These are phyloP conservation scores for Lithophane socia DNA, from an alignment of 2,888 invertebrate genomes.

Conservation along the genomic window DNA sequence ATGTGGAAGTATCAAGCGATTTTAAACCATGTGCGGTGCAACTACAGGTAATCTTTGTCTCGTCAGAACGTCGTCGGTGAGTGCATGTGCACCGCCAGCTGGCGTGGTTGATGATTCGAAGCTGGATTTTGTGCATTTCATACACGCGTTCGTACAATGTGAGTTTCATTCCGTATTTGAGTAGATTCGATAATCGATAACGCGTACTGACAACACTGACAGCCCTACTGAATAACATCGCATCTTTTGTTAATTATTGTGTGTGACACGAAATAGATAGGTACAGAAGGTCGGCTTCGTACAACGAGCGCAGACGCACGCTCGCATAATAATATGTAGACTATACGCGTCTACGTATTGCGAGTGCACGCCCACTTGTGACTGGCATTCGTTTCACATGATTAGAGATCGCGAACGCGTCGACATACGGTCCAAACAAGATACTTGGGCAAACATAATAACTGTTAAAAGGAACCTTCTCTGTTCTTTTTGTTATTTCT, in stretches of 20 bases:
- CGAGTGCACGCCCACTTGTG: not conserved
- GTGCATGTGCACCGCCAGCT: constrained; percentile 59
- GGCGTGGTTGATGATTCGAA: constrained; percentile 54
- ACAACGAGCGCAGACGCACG: not conserved
- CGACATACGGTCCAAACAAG: not conserved
- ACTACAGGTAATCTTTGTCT: constrained; percentile 53
- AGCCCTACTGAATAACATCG: constrained; percentile 43
- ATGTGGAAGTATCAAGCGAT: constrained; percentile 27
- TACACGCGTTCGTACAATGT: constrained; percentile 53
- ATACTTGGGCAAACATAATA: not conserved
- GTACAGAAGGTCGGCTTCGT: not conserved
- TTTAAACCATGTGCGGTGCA: constrained; percentile 39
- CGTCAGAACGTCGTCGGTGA: constrained; percentile 52
- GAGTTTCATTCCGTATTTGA: constrained; percentile 48
- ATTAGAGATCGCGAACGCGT: not conserved
- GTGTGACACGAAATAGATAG: constrained; percentile 30
- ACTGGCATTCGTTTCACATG: not conserved
- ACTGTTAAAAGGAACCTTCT: not conserved
- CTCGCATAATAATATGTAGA: not conserved
- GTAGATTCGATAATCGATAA: constrained; percentile 52
- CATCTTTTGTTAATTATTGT: constrained; percentile 39
- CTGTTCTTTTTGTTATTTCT: not conserved
- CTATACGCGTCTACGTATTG: not conserved
- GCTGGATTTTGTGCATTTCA: constrained; percentile 58
- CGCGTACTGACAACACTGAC: constrained; percentile 52